Evolutionary conservation across 2,113 vertebrate species (phyloP), one percentile per base, ranked within the genome.

Genomic region (Arothron firmamentum): DNA sequence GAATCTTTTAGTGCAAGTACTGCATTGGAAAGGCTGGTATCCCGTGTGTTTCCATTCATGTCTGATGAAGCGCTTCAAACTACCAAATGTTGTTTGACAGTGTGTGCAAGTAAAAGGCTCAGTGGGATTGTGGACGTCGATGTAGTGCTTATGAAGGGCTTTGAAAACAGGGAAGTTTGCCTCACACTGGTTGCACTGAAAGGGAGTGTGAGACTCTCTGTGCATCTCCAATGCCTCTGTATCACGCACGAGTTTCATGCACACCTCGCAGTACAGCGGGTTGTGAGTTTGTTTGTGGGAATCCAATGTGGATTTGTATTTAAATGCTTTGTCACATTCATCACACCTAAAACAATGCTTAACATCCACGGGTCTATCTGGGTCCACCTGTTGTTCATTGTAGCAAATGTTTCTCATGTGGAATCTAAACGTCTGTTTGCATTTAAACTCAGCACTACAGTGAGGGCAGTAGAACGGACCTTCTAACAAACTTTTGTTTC

Each of bases 201-300:
- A 88, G 0, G 86, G 86, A 0, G 85, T 88, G 82, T 89, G 88
- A 4, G 86, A 86, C 6, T 85, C 80, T 55, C 84, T 88, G 74
- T 89, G 88, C 77, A 87, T 75, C 1, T 78, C 83, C 56, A 89
- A 19, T 0, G 88, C 85, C 6, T 87, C 86, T 0, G 78, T n/a
- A 52, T 89, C 88, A 0, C 86, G 88, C 1, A 89, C 86, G 41
- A 89, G 56, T 19, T 87, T 89, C 75, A 79, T 87, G 41, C 88
- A 89, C 48, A 84, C 82, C 57, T 88, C 81, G n/a, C 88, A 89
- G 77, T 89, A 89, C 0, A 89, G 83, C 0, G 86, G 88, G 72
- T 88, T 87, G 85, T 89, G 88, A 0, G 86, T 89, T 42, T 83
- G 83, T 70, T 88, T 87, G 78, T 89, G 88, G 25, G 86, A 84